Conservation (phyloP, 2,113 vertebrate genomes). For the Cariama cristata region DNA sequence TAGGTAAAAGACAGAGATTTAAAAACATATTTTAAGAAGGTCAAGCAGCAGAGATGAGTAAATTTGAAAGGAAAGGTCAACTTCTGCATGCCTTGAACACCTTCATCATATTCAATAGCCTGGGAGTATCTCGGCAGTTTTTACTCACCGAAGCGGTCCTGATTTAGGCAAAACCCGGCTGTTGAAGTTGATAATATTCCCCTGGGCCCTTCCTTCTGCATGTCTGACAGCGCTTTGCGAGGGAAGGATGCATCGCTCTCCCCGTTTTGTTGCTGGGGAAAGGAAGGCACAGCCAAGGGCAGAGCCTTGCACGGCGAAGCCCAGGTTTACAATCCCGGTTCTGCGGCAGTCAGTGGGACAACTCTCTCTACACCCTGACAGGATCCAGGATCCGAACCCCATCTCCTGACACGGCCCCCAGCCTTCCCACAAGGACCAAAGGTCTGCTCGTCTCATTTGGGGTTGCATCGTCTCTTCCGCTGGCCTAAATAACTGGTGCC, state of each 20-base stretch:
- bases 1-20: background rate
- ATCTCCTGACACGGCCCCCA: background rate
- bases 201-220: background rate
- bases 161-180: background rate
- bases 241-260: background rate
- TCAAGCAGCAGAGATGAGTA: slow-evolving; percentile 21
- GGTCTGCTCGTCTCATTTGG: background rate
- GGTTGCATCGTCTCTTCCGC: background rate
- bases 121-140: background rate
- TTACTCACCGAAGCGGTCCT: background rate
- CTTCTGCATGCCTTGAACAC: background rate
- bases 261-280: background rate
- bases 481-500: background rate
- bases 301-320: background rate
- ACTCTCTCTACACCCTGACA: accelerated
- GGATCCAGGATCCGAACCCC: background rate
- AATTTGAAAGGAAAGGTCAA: slow-evolving; percentile 8
- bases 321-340: background rate
- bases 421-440: background rate
- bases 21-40: background rate
- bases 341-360: accelerated
- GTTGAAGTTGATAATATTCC: background rate
- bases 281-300: background rate
- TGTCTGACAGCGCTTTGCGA: background rate
- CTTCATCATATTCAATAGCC: background rate